phyloP scores from a whole-genome alignment of 2,113 vertebrate species.

The Illadopsis cleaveri region DNA sequence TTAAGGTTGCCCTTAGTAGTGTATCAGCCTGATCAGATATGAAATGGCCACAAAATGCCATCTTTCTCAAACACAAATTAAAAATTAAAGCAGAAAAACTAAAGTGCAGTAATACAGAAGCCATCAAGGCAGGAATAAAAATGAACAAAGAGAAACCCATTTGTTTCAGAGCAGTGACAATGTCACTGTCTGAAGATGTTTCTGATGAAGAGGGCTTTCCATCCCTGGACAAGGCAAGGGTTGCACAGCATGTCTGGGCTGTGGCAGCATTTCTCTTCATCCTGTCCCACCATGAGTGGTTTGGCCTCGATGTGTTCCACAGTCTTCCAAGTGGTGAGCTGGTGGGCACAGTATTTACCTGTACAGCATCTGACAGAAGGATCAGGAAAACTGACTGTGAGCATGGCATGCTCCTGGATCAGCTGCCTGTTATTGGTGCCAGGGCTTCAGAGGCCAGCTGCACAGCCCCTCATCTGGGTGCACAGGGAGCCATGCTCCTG shows the following conservation, averaged over 20 bases:
- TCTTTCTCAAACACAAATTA: not conserved
- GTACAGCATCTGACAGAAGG: not conserved
- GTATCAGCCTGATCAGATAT: not conserved
- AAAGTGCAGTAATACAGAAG: not conserved
- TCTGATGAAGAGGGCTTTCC: not conserved
- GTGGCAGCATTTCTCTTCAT: not conserved
- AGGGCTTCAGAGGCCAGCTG: not conserved
- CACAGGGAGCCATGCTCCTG: not conserved
- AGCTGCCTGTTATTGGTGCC: not conserved
- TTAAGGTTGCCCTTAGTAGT: not conserved
- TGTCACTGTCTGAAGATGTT: not conserved
- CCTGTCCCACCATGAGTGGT: not conserved
- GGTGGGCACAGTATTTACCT: not conserved
- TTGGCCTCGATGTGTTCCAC: rapidly evolving
- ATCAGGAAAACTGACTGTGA: not conserved
- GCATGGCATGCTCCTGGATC: not conserved
- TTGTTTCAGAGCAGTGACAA: not conserved
- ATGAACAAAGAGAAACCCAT: not conserved
- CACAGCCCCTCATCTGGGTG: rapidly evolving
- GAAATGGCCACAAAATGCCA: not conserved
- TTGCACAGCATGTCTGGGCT: not conserved
- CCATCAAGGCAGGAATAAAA: not conserved
- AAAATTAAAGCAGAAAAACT: not conserved
- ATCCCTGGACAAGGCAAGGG: not conserved
- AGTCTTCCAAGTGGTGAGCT: not conserved